These are phyloP conservation scores for Actinia equina DNA, from an alignment of 64 coral and sea anemone species.

Conservation along the genomic window DNA sequence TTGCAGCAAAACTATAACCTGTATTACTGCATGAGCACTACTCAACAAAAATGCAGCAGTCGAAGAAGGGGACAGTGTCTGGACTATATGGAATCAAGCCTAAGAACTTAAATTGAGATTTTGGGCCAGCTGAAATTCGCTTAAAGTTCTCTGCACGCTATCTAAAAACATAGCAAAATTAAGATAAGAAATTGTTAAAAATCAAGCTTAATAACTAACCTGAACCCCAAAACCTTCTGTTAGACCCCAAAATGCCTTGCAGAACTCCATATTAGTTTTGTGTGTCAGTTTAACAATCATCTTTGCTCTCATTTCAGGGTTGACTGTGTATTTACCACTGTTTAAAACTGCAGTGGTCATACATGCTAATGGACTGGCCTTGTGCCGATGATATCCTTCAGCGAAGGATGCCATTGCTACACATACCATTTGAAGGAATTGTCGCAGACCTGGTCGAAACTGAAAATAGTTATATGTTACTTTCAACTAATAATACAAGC, in stretches of 20 bases:
- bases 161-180: no score
- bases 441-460: conserved; percentile 58
- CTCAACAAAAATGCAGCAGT: no score
- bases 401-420: conserved; percentile 98
- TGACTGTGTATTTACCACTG: conserved; percentile 91
- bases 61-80: no score
- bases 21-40: no score
- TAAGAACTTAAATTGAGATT: neutral
- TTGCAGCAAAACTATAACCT: no score
- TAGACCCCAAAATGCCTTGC: conserved; percentile 96
- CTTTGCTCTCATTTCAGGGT: conserved; percentile 96
- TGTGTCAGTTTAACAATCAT: conserved; percentile 77
- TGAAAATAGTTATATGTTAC: conserved; percentile 8
- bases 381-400: conserved; percentile 85
- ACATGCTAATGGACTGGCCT: conserved; percentile 48
- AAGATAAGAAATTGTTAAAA: no score
- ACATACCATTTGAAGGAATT: conserved; percentile 87
- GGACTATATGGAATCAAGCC: neutral
- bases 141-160: no score
- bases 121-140: no score
- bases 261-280: conserved; percentile 89
- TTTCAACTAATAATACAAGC: neutral
- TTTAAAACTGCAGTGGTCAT: conserved; percentile 75
- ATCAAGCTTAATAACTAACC: conserved; percentile 20
- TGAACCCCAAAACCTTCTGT: conserved; percentile 92